Base-by-base conservation (phyloP, 1,140 invertebrate genomes). In the Drosophila ercepeae region DNA sequence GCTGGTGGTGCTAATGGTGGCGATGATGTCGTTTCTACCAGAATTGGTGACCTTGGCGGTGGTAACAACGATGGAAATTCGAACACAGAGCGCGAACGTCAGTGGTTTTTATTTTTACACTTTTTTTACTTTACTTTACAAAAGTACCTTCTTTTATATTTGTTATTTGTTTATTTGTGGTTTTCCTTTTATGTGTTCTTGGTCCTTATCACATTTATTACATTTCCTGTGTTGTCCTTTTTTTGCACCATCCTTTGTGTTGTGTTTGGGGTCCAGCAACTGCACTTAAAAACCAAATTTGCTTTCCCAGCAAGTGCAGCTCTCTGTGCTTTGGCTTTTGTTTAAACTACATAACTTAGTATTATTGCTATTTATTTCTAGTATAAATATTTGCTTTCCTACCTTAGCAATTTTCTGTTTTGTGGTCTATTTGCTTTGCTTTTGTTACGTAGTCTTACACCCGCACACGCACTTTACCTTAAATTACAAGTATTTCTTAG, bases 71-170 rank as follows among this genome's bases (percentile, higher is more conserved):
- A 52, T 72, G 69, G 69, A 44, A 51, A 39, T 36, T 57, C 44
- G 29, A 19, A 61, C 16, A 23, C 57, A 64, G 36, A 75, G 75
- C 48, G 39, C 45, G 75, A 63, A 81, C 58, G 88, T 90, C 88
- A 90, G 88, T 90, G 67, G 61, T 77, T 81, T 89, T 73, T 78
- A 59, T 65, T 75, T 78, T 67, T 52, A 51, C 9, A 21, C 46
- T 65, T 81, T 57, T 60, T 23, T 59, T 70, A 64, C 67, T 53
- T 29, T 42, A 2, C 21, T 21, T 21, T 21, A 21, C 21, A 21
- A 21, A 21, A 21, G 2, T 11, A 18, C 3, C 16, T 1, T 27
- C 21, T 49, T 61, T 34, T 27, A 39, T 53, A 19, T 44, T 29
- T 57, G 27, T 59, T 59, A 52, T 54, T 41, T 65, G 14, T 53